Conservation (phyloP, 2,113 vertebrate species). For the Pagrus major region DNA sequence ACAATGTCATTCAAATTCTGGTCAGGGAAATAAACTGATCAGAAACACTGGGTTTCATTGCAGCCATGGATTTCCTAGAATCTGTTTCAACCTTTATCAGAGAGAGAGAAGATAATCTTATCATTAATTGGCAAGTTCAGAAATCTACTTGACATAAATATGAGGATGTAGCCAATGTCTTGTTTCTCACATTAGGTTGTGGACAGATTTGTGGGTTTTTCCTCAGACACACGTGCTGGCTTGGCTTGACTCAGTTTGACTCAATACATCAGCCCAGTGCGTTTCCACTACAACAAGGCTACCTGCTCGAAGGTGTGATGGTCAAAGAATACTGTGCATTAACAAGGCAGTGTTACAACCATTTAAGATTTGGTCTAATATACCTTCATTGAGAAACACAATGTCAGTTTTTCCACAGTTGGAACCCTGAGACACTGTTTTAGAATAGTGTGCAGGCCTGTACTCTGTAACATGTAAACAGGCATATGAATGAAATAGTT, state of each 20-base stretch:
- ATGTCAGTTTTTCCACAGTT: too few species aligned
- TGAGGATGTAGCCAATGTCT: neutral
- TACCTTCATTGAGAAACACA: too few species aligned
- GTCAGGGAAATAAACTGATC: too few species aligned
- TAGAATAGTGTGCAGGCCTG: neutral
- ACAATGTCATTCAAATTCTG: neutral
- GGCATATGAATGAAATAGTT: neutral
- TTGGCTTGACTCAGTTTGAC: too few species aligned
- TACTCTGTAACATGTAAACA: neutral
- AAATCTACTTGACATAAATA: neutral
- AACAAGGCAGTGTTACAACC: too few species aligned
- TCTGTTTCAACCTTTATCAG: neutral
- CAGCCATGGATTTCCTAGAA: neutral
- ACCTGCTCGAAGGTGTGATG: too few species aligned
- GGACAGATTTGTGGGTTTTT: too few species aligned
- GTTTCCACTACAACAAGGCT: too few species aligned
- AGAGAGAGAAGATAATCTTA: neutral
- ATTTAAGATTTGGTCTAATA: too few species aligned
- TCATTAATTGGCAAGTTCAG: constrained; percentile 1
- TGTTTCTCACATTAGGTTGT: neutral
- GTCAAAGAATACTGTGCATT: too few species aligned
- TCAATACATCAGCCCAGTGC: too few species aligned
- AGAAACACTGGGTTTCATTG: neutral
- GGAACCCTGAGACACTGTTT: neutral
- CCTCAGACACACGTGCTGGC: too few species aligned